These are phyloP conservation scores for Triops cancriformis DNA, from an alignment of 1,140 invertebrate species.

Conservation along the genomic window DNA sequence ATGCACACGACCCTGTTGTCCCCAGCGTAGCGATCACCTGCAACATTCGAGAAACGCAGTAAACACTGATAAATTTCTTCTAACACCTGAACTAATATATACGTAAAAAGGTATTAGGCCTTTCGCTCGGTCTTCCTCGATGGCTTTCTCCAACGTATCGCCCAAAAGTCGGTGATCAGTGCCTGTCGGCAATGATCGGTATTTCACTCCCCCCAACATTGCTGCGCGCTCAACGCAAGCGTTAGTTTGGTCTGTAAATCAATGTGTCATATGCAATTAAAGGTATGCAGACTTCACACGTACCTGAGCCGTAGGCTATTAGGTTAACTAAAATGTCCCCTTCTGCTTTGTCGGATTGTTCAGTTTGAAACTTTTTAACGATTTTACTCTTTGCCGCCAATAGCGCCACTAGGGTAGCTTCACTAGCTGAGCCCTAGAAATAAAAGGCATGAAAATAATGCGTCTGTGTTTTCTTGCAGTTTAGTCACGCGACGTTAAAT, in stretches of 20 bases:
- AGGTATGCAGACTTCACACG: slow-evolving; percentile 31
- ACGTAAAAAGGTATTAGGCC: slow-evolving; percentile 84
- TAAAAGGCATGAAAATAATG: too few species aligned
- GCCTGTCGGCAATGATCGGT: slow-evolving; percentile 70
- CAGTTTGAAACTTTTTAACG: slow-evolving; percentile 58
- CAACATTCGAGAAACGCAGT: slow-evolving; percentile 33
- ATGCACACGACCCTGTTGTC: slow-evolving; percentile 82
- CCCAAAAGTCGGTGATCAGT: slow-evolving; percentile 68
- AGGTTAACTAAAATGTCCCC: background rate
- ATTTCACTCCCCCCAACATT: slow-evolving; percentile 75
- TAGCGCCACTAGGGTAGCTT: slow-evolving; percentile 75
- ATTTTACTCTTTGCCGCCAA: slow-evolving; percentile 77
- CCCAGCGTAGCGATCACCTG: slow-evolving; percentile 81
- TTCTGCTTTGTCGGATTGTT: slow-evolving; percentile 45
- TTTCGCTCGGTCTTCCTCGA: slow-evolving; percentile 66
- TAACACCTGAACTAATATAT: slow-evolving; percentile 36
- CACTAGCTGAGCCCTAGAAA: slow-evolving; percentile 75
- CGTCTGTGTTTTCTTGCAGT: too few species aligned
- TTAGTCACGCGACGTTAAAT: too few species aligned
- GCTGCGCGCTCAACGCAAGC: slow-evolving; percentile 89
- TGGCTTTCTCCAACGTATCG: slow-evolving; percentile 66
- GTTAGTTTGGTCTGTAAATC: slow-evolving; percentile 68
- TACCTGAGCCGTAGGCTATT: background rate
- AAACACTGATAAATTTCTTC: background rate
- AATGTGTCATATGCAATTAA: too few species aligned